Base-by-base conservation (phyloP, 2,113 vertebrate genomes). In the Phalacrocorax aristotelis region DNA sequence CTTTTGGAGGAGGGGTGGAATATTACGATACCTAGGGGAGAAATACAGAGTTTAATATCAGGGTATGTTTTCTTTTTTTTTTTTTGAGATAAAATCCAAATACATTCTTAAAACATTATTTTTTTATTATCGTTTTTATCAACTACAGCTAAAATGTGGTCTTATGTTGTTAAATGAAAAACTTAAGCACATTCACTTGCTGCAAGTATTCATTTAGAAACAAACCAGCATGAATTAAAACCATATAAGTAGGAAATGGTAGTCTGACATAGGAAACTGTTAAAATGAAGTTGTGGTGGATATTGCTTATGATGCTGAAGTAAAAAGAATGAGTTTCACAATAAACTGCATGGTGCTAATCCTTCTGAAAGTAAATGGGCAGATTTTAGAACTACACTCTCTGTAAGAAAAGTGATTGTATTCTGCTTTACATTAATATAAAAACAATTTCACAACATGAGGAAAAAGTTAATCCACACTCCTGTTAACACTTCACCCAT, bases 371-470 rank as follows among this genome's bases (percentile, higher is more conserved):
- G 60, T 17, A 74, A 91, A 87, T 29, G 42, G 29, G 14, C 44
- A 79, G 19, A 78, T 79, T 86, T 83, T 87, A 52, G 48, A 75
- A 51, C 46, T 70, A 72, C 52, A 34, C 12, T 75, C 71, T 69
- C 48, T 71, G 55, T 62, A 34, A 69, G 38, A 87, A 90, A 42
- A 74, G 89, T 61, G 13, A 77, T 70, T 89, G 13, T 62, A 78
- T 88, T 95, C 38, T 93, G 65, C 58, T 93, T 92, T 94, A 46
- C 52, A 49, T 91, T 95, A 84, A 84, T 89, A 69, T 72, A 81
- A 69, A 83, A 75, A 87, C 46, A 82, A 82, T 77, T 32, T 42
- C 77, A 70, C 46, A 88, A 38, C 40, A 61, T 13, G 34, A 81
- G 16, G 61, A 87, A 76, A 83, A 88, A 81, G 69, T 96, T 96